Conservation (phyloP, 2,113 vertebrate genomes). For the Genyomyrus donnyi region DNA sequence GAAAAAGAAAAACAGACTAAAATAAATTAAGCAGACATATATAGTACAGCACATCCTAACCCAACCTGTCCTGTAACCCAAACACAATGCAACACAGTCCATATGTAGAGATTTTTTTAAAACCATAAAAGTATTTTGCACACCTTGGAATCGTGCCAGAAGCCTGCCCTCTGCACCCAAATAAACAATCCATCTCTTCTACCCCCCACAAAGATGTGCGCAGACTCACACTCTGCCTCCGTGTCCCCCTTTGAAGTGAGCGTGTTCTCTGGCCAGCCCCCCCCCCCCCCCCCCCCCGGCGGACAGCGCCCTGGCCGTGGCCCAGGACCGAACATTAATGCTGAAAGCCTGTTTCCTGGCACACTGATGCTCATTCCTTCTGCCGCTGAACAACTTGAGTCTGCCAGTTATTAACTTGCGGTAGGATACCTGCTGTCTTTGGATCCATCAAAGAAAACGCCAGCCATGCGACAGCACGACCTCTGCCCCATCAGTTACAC, state of each 20-base stretch:
- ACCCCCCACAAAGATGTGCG: slow-evolving; percentile 2
- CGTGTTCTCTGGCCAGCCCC: not conserved
- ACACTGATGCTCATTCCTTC: not conserved
- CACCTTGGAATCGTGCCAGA: not conserved
- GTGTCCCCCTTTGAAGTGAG: not conserved
- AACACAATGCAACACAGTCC: slow-evolving; percentile 32
- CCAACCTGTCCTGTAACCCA: slow-evolving; percentile 14
- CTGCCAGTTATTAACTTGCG: slow-evolving; percentile 5
- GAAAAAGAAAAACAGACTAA: slow-evolving; percentile 38
- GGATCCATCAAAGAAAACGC: slow-evolving; percentile 23
- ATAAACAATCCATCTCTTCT: slow-evolving; percentile 22
- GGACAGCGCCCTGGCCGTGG: not conserved
- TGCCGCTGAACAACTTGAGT: not conserved
- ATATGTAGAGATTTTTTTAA: slow-evolving; percentile 24
- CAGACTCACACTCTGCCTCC: not conserved
- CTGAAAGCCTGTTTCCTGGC: not conserved
- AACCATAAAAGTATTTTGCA: not conserved
- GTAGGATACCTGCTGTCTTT: slow-evolving; percentile 28
- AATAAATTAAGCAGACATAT: slow-evolving; percentile 37
- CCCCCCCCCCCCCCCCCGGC: not conserved
- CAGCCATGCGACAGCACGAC: not conserved
- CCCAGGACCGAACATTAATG: not conserved
- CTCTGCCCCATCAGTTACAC: not conserved
- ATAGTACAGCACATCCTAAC: slow-evolving; percentile 25
- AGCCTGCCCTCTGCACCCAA: not conserved